Conservation (phyloP, 2,797 vertebrate genomes). For the Epinephelus malabaricus region DNA sequence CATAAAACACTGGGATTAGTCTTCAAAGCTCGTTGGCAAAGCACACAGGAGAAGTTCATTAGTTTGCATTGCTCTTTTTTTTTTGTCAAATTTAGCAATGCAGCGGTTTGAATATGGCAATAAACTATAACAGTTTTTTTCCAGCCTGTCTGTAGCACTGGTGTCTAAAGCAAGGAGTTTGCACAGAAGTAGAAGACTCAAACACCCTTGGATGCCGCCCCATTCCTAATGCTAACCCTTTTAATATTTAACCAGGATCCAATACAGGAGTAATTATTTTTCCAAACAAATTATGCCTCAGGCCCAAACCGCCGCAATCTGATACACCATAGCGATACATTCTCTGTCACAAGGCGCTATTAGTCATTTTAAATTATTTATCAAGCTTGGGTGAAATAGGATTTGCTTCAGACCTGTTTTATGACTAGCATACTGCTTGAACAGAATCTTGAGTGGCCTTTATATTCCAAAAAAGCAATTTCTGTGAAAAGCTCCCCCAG, state of each 20-base stretch:
- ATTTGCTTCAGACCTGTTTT: slow-evolving; percentile 73
- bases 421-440: slow-evolving; percentile 50
- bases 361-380: slow-evolving; percentile 88
- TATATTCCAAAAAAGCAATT: slow-evolving; percentile 29
- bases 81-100: slow-evolving; percentile 49
- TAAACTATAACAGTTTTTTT: slow-evolving; percentile 25
- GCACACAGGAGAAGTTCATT: slow-evolving; percentile 66
- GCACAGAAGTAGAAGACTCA: slow-evolving; percentile 38
- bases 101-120: slow-evolving; percentile 42
- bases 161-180: slow-evolving; percentile 38
- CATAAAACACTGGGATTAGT: slow-evolving; percentile 77
- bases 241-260: slow-evolving; percentile 88
- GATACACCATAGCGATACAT: slow-evolving; percentile 80
- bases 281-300: slow-evolving; percentile 86
- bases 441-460: slow-evolving; percentile 55
- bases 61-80: slow-evolving; percentile 57
- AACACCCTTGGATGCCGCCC: slow-evolving; percentile 58
- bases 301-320: slow-evolving; percentile 79
- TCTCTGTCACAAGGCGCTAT: slow-evolving; percentile 80
- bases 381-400: slow-evolving; percentile 79
- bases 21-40: slow-evolving; percentile 60
- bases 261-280: slow-evolving; percentile 87
- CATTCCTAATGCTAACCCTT: slow-evolving; percentile 79
- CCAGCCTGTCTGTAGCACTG: slow-evolving; percentile 34
- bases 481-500: slow-evolving; percentile 45